Conservation (phyloP, 1,140 invertebrate species). For the Campoletis sonorensis region DNA sequence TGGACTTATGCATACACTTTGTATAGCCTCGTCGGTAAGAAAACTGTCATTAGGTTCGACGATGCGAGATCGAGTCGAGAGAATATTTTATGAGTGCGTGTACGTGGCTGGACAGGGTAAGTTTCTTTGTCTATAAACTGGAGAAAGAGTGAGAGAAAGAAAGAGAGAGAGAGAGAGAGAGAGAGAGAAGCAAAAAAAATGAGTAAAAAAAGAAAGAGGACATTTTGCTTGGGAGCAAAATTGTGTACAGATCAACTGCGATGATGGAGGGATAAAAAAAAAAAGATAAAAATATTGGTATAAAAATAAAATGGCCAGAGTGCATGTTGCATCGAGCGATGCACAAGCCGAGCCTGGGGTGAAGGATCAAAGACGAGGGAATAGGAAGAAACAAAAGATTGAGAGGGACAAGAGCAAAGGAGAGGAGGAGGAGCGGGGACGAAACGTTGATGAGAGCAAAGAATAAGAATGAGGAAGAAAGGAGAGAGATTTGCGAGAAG, state of each 20-base stretch:
- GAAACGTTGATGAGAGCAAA: conserved; percentile 24
- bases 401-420: conserved; percentile 25
- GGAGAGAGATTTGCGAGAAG: conserved; percentile 29
- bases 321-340: not conserved
- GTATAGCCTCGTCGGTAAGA: not conserved
- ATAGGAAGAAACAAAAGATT: conserved; percentile 38
- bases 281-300: not conserved
- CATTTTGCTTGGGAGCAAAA: not conserved
- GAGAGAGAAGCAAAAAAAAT: too few relatives aligned
- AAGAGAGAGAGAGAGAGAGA: not conserved
- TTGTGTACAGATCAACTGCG: not conserved
- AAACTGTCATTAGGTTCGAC: not conserved
- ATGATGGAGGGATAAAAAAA: not conserved
- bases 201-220: too few relatives aligned
- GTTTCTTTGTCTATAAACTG: not conserved
- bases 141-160: not conserved
- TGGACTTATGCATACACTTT: not conserved
- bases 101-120: not conserved
- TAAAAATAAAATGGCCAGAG: not conserved
- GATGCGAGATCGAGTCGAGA: not conserved
- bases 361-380: conserved; percentile 41
- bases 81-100: not conserved
- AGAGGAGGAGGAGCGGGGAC: not conserved
- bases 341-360: not conserved
- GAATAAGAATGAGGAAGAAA: conserved; percentile 42